These are phyloP conservation scores for Nephrocerus scutellatus DNA, from an alignment of 2,888 invertebrate genomes.

Conservation along the genomic window DNA sequence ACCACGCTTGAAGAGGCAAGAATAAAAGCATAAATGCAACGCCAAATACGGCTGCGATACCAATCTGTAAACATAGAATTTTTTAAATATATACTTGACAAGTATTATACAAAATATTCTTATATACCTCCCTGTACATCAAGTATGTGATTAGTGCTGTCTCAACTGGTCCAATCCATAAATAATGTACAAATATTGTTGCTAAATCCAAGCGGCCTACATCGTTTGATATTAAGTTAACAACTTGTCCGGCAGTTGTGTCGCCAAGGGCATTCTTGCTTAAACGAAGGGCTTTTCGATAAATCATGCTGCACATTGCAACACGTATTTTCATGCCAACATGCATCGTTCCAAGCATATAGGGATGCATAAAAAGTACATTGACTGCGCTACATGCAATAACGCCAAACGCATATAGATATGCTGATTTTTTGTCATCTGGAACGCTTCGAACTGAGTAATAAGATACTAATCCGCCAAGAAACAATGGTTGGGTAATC, in stretches of 20 bases:
- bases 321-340: slow-evolving; percentile 63
- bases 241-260: slow-evolving; percentile 68
- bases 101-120: slow-evolving; percentile 21
- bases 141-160: slow-evolving; percentile 72
- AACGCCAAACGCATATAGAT: slow-evolving; percentile 67
- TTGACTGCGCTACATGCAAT: slow-evolving; percentile 67
- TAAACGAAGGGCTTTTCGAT: slow-evolving; percentile 58
- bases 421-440: slow-evolving; percentile 53
- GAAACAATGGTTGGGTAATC: slow-evolving; percentile 58
- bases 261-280: slow-evolving; percentile 68
- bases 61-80: slow-evolving; percentile 49
- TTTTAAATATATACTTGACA: not conserved
- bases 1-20: slow-evolving; percentile 67
- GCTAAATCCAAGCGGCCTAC: slow-evolving; percentile 63
- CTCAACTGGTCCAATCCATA: slow-evolving; percentile 86
- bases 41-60: slow-evolving; percentile 53
- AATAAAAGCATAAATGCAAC: slow-evolving; percentile 56
- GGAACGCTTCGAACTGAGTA: slow-evolving; percentile 43
- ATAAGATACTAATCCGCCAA: slow-evolving; percentile 57
- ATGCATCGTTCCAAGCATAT: slow-evolving; percentile 68
- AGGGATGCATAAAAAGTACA: slow-evolving; percentile 78
- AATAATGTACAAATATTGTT: slow-evolving; percentile 80
- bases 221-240: slow-evolving; percentile 92
- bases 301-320: slow-evolving; percentile 62
- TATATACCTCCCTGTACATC: slow-evolving; percentile 63